Evolutionary conservation across 2,888 invertebrate species (phyloP).

Genomic region (Drosophila merina): DNA sequence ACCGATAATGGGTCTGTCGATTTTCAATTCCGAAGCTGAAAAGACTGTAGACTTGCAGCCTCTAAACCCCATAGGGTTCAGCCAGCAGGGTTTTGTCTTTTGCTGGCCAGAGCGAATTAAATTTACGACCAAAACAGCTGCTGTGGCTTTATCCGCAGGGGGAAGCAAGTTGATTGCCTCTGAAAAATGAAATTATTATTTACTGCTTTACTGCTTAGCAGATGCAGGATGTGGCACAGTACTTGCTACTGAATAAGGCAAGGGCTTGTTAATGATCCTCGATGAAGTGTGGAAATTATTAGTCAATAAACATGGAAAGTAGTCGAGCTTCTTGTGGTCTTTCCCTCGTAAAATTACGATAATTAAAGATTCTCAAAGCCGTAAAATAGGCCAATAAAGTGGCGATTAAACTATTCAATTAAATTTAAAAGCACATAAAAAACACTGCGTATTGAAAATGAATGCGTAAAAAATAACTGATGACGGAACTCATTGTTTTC

Average conservation of each 20-base stretch:
- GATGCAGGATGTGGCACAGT: background rate
- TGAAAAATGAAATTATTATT: conserved; percentile 26
- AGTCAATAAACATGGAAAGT: conserved; percentile 29
- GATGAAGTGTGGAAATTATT: conserved; percentile 15
- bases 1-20: background rate
- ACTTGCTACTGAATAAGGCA: conserved; percentile 4
- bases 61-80: conserved; percentile 5
- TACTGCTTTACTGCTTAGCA: background rate
- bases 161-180: conserved; percentile 25
- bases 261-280: conserved; percentile 10
- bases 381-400: background rate
- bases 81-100: conserved; percentile 25
- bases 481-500: no score
- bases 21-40: conserved; percentile 14
- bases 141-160: background rate
- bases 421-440: background rate
- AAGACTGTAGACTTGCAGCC: background rate
- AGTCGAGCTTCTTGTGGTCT: conserved; percentile 7
- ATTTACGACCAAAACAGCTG: conserved; percentile 23
- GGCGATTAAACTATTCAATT: no score
- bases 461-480: no score
- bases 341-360: conserved; percentile 9
- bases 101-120: conserved; percentile 1
- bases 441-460: no score
- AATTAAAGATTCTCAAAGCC: conserved; percentile 14